Percentiles rank a stretch among this genome's conserved stretches.
Conservation (phyloP, 2,797 vertebrate genomes). For the Chloroceryle inda region DNA sequence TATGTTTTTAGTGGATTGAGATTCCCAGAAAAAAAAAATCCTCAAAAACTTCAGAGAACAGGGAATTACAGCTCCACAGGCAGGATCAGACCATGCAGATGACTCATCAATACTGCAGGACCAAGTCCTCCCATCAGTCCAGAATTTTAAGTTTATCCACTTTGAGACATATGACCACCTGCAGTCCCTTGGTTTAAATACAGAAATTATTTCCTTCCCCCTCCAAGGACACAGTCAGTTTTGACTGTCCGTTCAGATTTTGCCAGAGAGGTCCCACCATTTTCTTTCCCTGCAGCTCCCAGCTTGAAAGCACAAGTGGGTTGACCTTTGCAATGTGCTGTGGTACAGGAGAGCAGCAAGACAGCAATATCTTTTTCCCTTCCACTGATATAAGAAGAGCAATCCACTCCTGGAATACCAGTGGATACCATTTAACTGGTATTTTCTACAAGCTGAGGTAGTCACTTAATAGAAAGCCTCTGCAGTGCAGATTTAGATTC, state of each 20-base stretch:
- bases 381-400: not conserved
- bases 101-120: not conserved
- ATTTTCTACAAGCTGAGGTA: not conserved
- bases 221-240: not conserved
- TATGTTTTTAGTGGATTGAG: not conserved
- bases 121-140: not conserved
- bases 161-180: not conserved
- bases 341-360: not conserved
- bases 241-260: not conserved
- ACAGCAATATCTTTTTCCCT: not conserved
- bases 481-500: not conserved
- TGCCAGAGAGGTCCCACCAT: not conserved
- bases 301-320: not conserved
- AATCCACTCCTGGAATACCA: not conserved
- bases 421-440: not conserved
- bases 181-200: not conserved
- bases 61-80: not conserved
- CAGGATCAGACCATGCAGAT: not conserved
- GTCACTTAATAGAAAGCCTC: not conserved
- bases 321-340: not conserved
- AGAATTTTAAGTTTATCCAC: not conserved
- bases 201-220: not conserved
- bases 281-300: not conserved
- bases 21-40: not conserved
- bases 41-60: not conserved